A percentile compares a stretch with the other conserved stretches of the same genome.
Evolutionary conservation across 2,113 vertebrate species (phyloP).

Genomic region (Nyctibius bracteatus): DNA sequence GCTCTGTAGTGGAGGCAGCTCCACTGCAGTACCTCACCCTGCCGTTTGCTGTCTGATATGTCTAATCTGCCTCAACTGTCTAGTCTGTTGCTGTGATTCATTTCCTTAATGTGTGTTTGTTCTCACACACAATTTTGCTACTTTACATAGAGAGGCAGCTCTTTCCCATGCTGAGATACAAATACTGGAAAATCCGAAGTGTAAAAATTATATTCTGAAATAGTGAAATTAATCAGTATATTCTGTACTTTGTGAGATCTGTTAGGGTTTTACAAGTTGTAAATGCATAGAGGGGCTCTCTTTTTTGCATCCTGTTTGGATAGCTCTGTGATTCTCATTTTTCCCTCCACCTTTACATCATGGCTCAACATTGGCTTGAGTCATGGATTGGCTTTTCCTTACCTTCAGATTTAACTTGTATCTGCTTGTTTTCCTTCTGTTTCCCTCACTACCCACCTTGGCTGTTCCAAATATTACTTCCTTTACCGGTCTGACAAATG

Average conservation of each 20-base stretch:
- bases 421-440: not conserved
- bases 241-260: not conserved
- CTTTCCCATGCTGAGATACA: conserved; percentile 14
- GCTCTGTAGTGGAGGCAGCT: conserved; percentile 49
- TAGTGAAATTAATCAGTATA: conserved; percentile 21
- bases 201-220: not conserved
- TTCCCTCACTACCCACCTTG: not conserved
- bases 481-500: not conserved
- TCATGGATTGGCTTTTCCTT: not conserved
- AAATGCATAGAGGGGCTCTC: not conserved
- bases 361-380: not conserved
- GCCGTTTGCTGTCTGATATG: conserved; percentile 55
- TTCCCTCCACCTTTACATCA: not conserved
- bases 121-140: conserved; percentile 53
- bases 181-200: conserved; percentile 1
- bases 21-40: conserved; percentile 66
- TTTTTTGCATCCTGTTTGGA: not conserved
- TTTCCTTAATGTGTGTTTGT: conserved; percentile 53
- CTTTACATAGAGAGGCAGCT: conserved; percentile 38
- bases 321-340: not conserved
- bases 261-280: not conserved
- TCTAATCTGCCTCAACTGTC: conserved; percentile 71
- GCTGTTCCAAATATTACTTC: not conserved
- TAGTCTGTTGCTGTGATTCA: conserved; percentile 69
- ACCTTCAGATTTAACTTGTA: not conserved